phyloP scores from a whole-genome alignment of 2,113 vertebrate species.

The Dipodomys merriami region DNA sequence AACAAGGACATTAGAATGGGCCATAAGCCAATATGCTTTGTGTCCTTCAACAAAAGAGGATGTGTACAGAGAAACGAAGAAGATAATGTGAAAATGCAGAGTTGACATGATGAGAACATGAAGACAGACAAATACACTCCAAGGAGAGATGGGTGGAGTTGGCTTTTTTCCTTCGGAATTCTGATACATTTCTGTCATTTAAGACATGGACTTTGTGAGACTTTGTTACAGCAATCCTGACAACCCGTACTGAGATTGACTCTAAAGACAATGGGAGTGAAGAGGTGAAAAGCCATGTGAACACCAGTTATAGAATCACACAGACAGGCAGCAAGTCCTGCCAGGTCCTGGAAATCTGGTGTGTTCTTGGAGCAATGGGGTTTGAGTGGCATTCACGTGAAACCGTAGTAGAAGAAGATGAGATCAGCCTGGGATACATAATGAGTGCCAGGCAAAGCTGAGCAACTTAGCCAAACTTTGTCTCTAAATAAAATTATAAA shows the following conservation, averaged over 20 bases:
- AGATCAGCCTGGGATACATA: too few relatives aligned
- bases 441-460: too few relatives aligned
- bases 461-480: too few relatives aligned
- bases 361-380: too few relatives aligned
- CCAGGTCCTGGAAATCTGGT: too few relatives aligned
- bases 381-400: too few relatives aligned
- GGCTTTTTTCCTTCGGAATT: not conserved
- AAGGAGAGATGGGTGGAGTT: not conserved
- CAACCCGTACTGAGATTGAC: accelerated
- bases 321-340: too few relatives aligned
- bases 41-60: not conserved
- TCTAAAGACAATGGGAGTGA: not conserved
- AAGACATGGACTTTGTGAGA: not conserved
- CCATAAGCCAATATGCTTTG: not conserved
- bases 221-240: not conserved
- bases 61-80: not conserved
- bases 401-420: not conserved
- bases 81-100: not conserved
- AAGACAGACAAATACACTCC: not conserved
- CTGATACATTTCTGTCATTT: not conserved
- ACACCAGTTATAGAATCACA: too few relatives aligned
- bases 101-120: accelerated
- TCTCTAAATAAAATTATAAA: too few relatives aligned
- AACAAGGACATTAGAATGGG: not conserved
- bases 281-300: not conserved